Evolutionary conservation across 1,140 invertebrate species (phyloP), one percentile per base, ranked within the genome.

Genomic region (Lerema accius): DNA sequence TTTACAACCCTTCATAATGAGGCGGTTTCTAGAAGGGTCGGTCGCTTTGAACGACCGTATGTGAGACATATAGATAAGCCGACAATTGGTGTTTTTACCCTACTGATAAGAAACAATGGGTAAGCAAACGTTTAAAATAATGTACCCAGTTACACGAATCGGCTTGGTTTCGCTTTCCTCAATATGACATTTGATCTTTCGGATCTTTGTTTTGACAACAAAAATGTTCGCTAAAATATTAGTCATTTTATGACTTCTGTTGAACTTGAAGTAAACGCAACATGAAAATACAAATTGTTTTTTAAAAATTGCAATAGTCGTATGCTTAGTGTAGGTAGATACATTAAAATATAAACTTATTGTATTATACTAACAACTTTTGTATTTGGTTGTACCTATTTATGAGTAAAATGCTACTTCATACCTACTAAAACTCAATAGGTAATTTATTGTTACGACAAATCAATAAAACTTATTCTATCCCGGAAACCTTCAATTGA

Each of bases 11-110:
- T 49, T 37, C 16, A 40, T 19, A 56, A 39, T n/a, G 42, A 53
- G 49, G 42, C 35, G 15, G 37, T 26, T 53, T 63, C 43, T n/a
- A 39, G 68, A 77, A 68, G 16, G 14, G 2, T 16, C 71, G 56
- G 66, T 55, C 58, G 16, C 49, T 82, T 80, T 78, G 65, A 78
- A 69, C 43, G 23, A 60, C 58, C 77, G 74, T 76, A 69, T 77
- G 78, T 78, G 76, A 68, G 71, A 79, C 67, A 69, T 15, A 61
- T 67, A 63, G 51, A 67, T 53, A 68, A 65, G 13, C 9, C 17
- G 26, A 82, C 69, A 83, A 83, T 73, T 51, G 73, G 50, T 1
- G 32, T 42, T 37, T 17, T 66, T 61, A 73, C 49, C 64, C 65
- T 46, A 67, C 64, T 61, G 80, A 82, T 82, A 78, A 79, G 60